Percentiles rank a stretch among this genome's conserved stretches.
Conservation (phyloP, 2,888 invertebrate species). For the Pilophorus perplexus region DNA sequence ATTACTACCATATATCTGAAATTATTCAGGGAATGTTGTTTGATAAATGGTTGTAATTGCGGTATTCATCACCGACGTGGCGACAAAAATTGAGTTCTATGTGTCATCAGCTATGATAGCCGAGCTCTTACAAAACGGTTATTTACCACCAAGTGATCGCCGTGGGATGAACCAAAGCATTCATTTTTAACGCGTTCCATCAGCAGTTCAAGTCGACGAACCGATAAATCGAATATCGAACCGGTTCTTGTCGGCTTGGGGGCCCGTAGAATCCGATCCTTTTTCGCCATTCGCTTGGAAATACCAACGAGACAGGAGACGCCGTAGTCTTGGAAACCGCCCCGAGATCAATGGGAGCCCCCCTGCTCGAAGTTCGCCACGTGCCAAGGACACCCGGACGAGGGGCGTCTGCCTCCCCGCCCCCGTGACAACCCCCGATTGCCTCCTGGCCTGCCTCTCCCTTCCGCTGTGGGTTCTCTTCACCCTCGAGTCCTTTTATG, state of each 20-base stretch:
- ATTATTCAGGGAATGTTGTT: too few species aligned
- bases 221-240: not conserved
- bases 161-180: too few species aligned
- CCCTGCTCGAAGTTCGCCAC: constrained; percentile 27
- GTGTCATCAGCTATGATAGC: too few species aligned
- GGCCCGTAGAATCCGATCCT: not conserved
- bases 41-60: too few species aligned
- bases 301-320: constrained; percentile 15
- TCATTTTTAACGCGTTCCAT: too few species aligned
- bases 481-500: too few species aligned
- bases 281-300: constrained; percentile 10
- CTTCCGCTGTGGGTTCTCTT: not conserved
- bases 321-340: constrained; percentile 22
- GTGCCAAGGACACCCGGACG: constrained; percentile 39
- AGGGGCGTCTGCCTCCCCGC: constrained; percentile 11
- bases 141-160: too few species aligned
- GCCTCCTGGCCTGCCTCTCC: too few species aligned
- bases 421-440: not conserved
- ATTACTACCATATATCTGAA: too few species aligned
- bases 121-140: too few species aligned
- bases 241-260: not conserved
- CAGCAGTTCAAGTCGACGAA: not conserved
- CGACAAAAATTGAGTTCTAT: too few species aligned
- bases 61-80: too few species aligned
- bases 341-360: constrained; percentile 40